Conservation (phyloP, 2,113 vertebrate species). For the Myotis brandtii region DNA sequence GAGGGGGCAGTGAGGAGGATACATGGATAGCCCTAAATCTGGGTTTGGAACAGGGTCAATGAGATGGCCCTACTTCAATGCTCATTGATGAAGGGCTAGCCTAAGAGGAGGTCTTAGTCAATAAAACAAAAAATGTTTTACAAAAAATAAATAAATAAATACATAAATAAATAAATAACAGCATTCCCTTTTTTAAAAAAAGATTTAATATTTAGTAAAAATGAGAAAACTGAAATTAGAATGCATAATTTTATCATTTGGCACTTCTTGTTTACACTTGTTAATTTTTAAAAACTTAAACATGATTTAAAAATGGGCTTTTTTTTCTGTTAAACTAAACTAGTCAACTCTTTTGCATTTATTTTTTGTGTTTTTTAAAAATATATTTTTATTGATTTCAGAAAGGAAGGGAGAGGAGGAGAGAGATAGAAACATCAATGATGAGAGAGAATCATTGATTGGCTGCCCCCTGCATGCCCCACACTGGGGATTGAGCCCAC, state of each 20-base stretch:
- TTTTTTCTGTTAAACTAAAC: background rate
- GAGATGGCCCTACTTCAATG: background rate
- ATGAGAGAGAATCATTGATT: no score
- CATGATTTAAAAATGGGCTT: background rate
- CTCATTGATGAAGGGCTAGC: background rate
- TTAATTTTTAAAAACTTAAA: constrained; percentile 13
- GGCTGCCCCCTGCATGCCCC: no score
- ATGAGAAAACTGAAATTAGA: background rate
- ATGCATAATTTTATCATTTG: background rate
- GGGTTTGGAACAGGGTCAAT: no score
- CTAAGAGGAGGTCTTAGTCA: background rate
- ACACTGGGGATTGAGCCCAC: no score
- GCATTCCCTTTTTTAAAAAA: background rate
- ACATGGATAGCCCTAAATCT: background rate
- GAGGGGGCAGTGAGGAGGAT: background rate
- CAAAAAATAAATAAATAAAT: background rate
- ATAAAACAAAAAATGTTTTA: background rate
- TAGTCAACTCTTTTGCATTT: background rate
- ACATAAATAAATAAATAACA: background rate
- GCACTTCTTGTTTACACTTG: background rate
- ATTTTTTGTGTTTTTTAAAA: no score
- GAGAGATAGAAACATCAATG: no score
- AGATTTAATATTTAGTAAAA: background rate
- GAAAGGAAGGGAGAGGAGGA: no score
- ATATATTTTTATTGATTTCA: no score